Evolutionary conservation across 2,797 vertebrate species (phyloP).

Genomic region (Melanotaenia parkinsoni): DNA sequence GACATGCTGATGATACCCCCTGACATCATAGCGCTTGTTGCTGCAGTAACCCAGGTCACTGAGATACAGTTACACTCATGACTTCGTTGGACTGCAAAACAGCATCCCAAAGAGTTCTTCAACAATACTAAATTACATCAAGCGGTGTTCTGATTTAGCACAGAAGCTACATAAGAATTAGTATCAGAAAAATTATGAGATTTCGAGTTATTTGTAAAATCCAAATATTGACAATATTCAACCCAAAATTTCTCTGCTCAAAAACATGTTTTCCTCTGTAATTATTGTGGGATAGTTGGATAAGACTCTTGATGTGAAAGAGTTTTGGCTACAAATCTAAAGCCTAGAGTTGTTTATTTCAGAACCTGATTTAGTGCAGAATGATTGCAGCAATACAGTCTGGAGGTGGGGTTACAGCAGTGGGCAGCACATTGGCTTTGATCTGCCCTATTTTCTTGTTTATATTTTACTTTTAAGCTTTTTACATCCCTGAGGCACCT

Average conservation of each 20-base stretch:
- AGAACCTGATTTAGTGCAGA: slow-evolving; percentile 72
- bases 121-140: slow-evolving; percentile 18
- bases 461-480: slow-evolving; percentile 65
- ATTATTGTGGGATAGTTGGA: slow-evolving; percentile 57
- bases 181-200: neutral
- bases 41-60: slow-evolving; percentile 57
- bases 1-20: slow-evolving; percentile 26
- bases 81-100: slow-evolving; percentile 37
- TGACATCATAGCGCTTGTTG: slow-evolving; percentile 59
- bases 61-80: slow-evolving; percentile 61
- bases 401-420: slow-evolving; percentile 69
- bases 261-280: slow-evolving; percentile 35
- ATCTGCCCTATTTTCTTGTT: slow-evolving; percentile 64
- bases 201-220: neutral
- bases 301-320: slow-evolving; percentile 41
- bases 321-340: slow-evolving; percentile 62
- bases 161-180: neutral
- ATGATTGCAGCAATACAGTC: slow-evolving; percentile 67
- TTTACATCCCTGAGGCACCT: slow-evolving; percentile 50
- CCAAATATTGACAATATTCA: slow-evolving; percentile 21
- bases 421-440: slow-evolving; percentile 60
- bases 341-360: slow-evolving; percentile 76
- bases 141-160: slow-evolving; percentile 2
- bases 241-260: slow-evolving; percentile 25
- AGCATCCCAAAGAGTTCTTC: slow-evolving; percentile 31